These are phyloP conservation scores for Thereva nobilitata DNA, from an alignment of 2,888 invertebrate species.

Conservation along the genomic window DNA sequence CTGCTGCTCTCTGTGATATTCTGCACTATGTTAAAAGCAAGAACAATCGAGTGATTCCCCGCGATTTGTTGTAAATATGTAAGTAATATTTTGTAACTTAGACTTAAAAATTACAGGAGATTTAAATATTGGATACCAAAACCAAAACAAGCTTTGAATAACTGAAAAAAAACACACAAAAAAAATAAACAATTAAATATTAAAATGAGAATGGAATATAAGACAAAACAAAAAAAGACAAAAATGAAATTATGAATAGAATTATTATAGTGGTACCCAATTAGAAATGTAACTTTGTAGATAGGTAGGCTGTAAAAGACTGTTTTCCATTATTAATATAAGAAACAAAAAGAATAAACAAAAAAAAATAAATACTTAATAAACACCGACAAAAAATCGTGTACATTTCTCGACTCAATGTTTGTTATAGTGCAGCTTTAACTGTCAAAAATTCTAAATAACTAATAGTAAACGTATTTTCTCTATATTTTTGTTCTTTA, in stretches of 20 bases:
- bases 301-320: slow-evolving; percentile 32
- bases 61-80: no score
- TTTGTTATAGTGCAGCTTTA: slow-evolving; percentile 25
- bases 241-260: slow-evolving; percentile 19
- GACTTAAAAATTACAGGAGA: no score
- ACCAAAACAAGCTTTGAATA: no score
- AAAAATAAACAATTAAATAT: no score
- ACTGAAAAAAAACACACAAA: no score
- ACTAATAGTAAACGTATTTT: neutral
- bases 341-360: neutral
- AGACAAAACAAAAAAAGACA: neutral
- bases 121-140: no score
- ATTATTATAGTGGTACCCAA: slow-evolving; percentile 2
- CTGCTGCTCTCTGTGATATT: slow-evolving; percentile 10
- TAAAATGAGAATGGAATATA: no score
- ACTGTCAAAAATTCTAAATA: slow-evolving; percentile 21
- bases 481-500: no score
- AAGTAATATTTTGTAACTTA: no score
- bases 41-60: no score
- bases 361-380: neutral
- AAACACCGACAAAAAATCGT: neutral
- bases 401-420: neutral
- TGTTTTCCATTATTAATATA: slow-evolving; percentile 25
- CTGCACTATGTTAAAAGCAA: slow-evolving; percentile 10
- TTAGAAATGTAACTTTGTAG: slow-evolving; percentile 3